These are phyloP conservation scores for Sebastes paucispinis DNA, from an alignment of 2,797 vertebrate genomes.

Conservation along the genomic window DNA sequence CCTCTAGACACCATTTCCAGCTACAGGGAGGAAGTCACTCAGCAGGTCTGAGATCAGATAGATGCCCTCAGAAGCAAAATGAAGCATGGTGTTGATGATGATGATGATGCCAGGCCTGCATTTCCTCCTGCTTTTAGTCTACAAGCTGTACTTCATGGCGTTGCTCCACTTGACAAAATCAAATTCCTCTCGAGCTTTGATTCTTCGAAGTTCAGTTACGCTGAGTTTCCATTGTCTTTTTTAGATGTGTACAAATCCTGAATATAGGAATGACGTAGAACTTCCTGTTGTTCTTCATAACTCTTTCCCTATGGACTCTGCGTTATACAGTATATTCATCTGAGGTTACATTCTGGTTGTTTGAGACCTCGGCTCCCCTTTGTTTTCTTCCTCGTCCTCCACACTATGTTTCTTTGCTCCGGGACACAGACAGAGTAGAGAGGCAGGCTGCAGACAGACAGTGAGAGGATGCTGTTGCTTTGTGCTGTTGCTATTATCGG, in stretches of 20 bases:
- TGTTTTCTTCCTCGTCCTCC: constrained; percentile 26
- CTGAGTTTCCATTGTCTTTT: background rate
- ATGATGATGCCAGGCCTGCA: constrained; percentile 9
- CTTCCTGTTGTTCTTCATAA: constrained; percentile 17
- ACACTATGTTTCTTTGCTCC: constrained; percentile 45
- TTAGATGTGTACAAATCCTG: background rate
- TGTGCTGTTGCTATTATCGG: constrained; percentile 42
- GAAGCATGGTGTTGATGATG: background rate
- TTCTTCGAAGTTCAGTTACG: background rate
- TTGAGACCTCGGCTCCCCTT: background rate
- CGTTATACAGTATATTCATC: background rate
- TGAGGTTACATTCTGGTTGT: background rate
- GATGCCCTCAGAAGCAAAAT: background rate
- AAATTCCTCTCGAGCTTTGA: background rate
- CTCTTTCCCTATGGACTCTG: constrained; percentile 1
- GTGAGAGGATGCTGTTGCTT: constrained; percentile 48
- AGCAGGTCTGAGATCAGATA: background rate
- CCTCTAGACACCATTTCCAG: constrained; percentile 29
- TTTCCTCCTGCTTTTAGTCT: constrained; percentile 1
- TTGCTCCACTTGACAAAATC: background rate
- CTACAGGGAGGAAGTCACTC: background rate
- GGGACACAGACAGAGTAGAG: constrained; percentile 43
- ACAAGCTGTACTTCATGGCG: background rate
- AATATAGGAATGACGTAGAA: constrained; percentile 11
- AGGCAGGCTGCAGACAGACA: constrained; percentile 48